A percentile compares a stretch with the other conserved stretches of the same genome.
phyloP scores from a whole-genome alignment of 2,113 vertebrate genomes.

The Podarcis muralis region DNA sequence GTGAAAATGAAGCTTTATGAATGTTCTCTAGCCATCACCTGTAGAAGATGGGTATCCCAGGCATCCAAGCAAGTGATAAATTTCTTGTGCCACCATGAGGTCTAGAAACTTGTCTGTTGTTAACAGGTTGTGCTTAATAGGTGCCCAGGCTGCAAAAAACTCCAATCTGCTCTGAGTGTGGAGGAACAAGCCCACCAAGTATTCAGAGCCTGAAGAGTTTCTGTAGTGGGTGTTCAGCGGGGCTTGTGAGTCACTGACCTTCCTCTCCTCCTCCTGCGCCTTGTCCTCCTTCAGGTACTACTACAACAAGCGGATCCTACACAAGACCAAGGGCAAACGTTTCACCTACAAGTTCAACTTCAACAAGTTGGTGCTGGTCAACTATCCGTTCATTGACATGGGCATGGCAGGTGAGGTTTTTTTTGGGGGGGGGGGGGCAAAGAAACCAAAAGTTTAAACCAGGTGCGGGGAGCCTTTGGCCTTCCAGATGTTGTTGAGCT shows the following conservation, averaged over 20 bases:
- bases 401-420: slow-evolving; percentile 85
- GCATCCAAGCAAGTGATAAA: not conserved
- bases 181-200: not conserved
- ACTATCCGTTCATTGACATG: slow-evolving; percentile 93
- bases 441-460: no score
- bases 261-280: not conserved
- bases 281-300: slow-evolving; percentile 65
- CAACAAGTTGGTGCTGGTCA: slow-evolving; percentile 93
- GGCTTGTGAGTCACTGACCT: not conserved
- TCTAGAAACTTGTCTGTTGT: not conserved
- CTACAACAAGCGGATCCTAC: slow-evolving; percentile 79
- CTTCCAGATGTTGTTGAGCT: no score
- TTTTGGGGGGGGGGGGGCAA: not conserved
- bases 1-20: not conserved
- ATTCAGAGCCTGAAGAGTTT: not conserved
- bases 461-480: no score
- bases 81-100: not conserved
- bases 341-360: slow-evolving; percentile 96
- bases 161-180: not conserved
- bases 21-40: not conserved
- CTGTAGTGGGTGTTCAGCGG: not conserved
- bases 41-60: not conserved
- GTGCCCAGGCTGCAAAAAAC: not conserved
- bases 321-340: slow-evolving; percentile 79
- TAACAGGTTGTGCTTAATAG: not conserved